Evolutionary conservation across 1,140 invertebrate species (phyloP), one percentile per base, ranked within the genome.

Genomic region (Macrocentrus cingulum): DNA sequence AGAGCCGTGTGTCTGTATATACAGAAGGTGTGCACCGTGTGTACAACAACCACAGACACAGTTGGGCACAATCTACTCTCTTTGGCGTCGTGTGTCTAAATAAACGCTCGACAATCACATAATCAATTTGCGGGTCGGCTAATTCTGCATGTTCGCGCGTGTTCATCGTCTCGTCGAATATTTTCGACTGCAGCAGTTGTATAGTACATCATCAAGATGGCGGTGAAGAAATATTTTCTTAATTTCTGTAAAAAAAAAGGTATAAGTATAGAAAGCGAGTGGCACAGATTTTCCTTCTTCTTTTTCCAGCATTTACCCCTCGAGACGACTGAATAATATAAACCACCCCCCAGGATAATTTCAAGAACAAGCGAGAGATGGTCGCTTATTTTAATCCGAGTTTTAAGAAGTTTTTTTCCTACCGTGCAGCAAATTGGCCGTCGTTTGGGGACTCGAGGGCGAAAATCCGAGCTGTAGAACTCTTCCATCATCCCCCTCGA

Each of bases 301-400:
- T 58, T 55, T 57, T 20, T 46, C 44, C 36, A 23, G 16, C 50
- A 16, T 11, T 39, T 41, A 37, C 22, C 36, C 50, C 55, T 16
- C 13, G 44, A 58, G 46, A 60, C 48, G 34, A 36, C 58, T 59
- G 63, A 69, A 71, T 73, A 63, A 71, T 70, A 71, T 69, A 73
- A 69, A 66, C 60, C 60, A 25, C 15, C 53, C 8, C 44, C 56
- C 48, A 50, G 53, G 57, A 50, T 60, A 60, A 60, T 60, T 60
- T 63, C 20, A 55, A 63, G 60, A 60, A 55, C 32, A 39, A 59
- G 52, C 44, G 42, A 34, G 42, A 46, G 7, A 23, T 5, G 39
- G 51, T 53, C 63, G 61, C 56, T 70, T 66, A 65, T 68, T 75
- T 72, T 70, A 74, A 73, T 75, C 72, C 63, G 57, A 71, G 67